These are phyloP conservation scores for Nibea albiflora DNA, from an alignment of 2,113 vertebrate species.

Conservation along the genomic window DNA sequence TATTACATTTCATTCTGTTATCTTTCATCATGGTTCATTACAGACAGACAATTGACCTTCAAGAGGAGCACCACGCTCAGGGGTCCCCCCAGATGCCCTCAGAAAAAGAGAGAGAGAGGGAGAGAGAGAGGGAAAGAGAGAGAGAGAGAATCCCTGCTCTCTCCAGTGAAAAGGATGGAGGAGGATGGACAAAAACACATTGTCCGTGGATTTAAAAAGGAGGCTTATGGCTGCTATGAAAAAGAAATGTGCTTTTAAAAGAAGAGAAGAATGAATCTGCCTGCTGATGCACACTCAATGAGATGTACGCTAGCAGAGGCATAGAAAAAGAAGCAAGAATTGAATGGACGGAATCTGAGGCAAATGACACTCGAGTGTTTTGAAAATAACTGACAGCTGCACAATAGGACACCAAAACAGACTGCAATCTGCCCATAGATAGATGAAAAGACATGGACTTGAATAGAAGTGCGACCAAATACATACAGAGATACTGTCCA, in stretches of 20 bases:
- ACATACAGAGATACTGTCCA: constrained; percentile 78
- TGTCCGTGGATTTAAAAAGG: constrained; percentile 90
- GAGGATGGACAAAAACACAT: constrained; percentile 88
- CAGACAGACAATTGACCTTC: constrained; percentile 84
- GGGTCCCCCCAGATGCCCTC: constrained; percentile 67
- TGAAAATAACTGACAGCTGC: constrained; percentile 80
- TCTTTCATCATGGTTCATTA: constrained; percentile 88
- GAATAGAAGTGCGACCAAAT: constrained; percentile 76
- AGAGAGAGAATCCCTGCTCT: constrained; percentile 73
- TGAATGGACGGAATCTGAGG: constrained; percentile 78
- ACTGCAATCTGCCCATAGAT: constrained; percentile 72
- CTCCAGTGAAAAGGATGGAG: constrained; percentile 78
- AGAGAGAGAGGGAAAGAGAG: constrained; percentile 40
- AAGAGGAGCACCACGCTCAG: constrained; percentile 77
- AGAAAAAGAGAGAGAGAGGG: constrained; percentile 49
- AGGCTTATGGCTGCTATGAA: constrained; percentile 88
- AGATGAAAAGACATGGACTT: constrained; percentile 70
- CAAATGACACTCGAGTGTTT: constrained; percentile 81
- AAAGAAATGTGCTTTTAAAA: constrained; percentile 80
- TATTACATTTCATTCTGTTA: constrained; percentile 87
- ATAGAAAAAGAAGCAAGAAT: constrained; percentile 60
- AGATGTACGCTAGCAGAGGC: constrained; percentile 78
- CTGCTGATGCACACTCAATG: constrained; percentile 83
- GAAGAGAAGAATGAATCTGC: constrained; percentile 86
- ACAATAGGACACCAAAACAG: constrained; percentile 79